A percentile compares a stretch with the other conserved stretches of the same genome.
Conservation (phyloP, 2,888 invertebrate genomes). For the Minunthozetes semirufus region DNA sequence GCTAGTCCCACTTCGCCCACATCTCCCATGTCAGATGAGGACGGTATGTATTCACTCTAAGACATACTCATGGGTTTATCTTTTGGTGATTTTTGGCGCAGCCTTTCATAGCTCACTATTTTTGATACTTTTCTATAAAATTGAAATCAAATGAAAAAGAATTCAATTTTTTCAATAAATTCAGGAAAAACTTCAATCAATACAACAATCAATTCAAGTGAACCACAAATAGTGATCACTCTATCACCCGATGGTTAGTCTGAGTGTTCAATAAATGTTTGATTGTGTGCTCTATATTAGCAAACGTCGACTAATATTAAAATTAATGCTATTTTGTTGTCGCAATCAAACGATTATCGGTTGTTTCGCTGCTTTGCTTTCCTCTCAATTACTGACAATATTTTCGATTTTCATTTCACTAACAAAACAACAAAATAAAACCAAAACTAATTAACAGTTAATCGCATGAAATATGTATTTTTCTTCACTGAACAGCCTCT, state of each 20-base stretch:
- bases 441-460: neutral
- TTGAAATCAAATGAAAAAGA: neutral
- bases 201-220: slow-evolving; percentile 19
- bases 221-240: slow-evolving; percentile 34
- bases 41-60: slow-evolving; percentile 41
- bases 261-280: neutral
- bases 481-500: slow-evolving; percentile 17
- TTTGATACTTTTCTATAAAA: neutral
- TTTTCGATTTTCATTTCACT: slow-evolving; percentile 24
- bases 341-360: neutral
- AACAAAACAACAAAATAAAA: slow-evolving; percentile 3
- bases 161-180: neutral
- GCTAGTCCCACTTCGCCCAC: slow-evolving; percentile 43
- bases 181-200: slow-evolving; percentile 22
- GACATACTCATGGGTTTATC: neutral
- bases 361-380: neutral
- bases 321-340: neutral
- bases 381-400: slow-evolving; percentile 8
- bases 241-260: slow-evolving; percentile 35
- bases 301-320: neutral
- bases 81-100: slow-evolving; percentile 23
- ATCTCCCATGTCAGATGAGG: slow-evolving; percentile 45
- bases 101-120: slow-evolving; percentile 5
- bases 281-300: neutral
- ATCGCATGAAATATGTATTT: slow-evolving; percentile 37